Base-by-base conservation (phyloP, 2,797 vertebrate genomes). In the Ctenopoma kingsleyae region DNA sequence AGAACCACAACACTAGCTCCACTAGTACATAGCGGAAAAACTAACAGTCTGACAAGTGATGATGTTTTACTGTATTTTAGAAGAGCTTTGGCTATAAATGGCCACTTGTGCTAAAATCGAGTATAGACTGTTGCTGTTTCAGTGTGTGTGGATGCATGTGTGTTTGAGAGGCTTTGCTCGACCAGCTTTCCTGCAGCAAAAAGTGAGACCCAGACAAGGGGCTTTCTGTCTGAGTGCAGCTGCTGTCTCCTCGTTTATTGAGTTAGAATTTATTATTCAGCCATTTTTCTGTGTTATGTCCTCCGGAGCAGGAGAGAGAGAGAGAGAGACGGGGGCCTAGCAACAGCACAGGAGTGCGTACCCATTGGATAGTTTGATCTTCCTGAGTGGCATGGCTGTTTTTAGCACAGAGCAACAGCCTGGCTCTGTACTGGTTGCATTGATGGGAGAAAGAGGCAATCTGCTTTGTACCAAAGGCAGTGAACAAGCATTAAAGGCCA, bases 241-340 rank as follows among this genome's bases (percentile, higher is more conserved):
- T 90, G 90, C 91, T 87, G 90, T 93, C 91, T 92, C 87, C 86
- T 78, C 61, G 82, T 88, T 93, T 93, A 93, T 93, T 89, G 91
- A 93, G 91, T 93, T 94, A 91, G 89, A 93, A 93, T 94, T 91
- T 93, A 92, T 93, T 91, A 92, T 92, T 93, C 87, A 83, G 90
- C 87, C 90, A 94, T 93, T 92, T 93, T 92, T 93, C 90, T 90
- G 83, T 85, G 89, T 91, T 91, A 91, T 92, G 85, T 90, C 84
- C 86, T 91, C 84, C 87, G 76, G 91, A 89, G 91, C 78, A 87
- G 82, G 70, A 82, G 83, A 65, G 86, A 86, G 87, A 79, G 62
- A 80, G 87, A 69, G 65, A 80, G 78, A 80, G 80, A 82, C 74
- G 67, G 88, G 80, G 85, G 88, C 88, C 92, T 93, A 94, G 92